Base-by-base conservation (phyloP, 2,888 invertebrate genomes). In the Drosophila prostipennis region DNA sequence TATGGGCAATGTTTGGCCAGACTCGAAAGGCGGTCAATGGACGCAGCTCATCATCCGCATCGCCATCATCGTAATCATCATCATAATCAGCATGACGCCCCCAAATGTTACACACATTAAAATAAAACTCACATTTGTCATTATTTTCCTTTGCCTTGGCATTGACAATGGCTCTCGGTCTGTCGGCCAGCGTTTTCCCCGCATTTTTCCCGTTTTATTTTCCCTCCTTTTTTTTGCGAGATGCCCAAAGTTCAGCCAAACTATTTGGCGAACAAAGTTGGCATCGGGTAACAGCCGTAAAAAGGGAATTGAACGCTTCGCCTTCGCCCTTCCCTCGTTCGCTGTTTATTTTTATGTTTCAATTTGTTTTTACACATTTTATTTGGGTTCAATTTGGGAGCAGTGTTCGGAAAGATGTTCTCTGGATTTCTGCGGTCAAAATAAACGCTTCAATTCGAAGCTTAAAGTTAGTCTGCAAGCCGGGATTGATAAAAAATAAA, bases 41-140 rank as follows among this genome's bases (percentile, higher is more conserved):
- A 43, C 19, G 39, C 11, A 37, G 10, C 19, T 10, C 36, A 61
- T 34, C 63, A 34, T 29, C 65, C 65, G 23, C 63, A 39, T 8
- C 14, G n/a, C 6, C 37, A 39, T 8, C 7, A 16, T 19, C 29
- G 2, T 19, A 1, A 46, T 46, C 39, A 39, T 57, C 43, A 48
- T 72, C 32, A 43, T 49, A 39, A 40, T 52, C 63, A 72, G 63
- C 73, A 46, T 74, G 68, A 56, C 65, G 64, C 59, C 52, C 64
- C 79, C 83, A 64, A 81, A 87, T 79, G 86, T 72, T 71, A 63
- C 71, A 82, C 64, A 60, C 71, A 87, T 88, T 80, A 85, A 76
- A 80, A 80, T 87, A 82, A 82, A 82, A 87, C 85, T 65, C 68
- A 76, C 77, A 85, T 80, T 85, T 80, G 86, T 80, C 88, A 87